Evolutionary conservation across 2,888 invertebrate genomes (phyloP).

Genomic region (Cantharis rustica): DNA sequence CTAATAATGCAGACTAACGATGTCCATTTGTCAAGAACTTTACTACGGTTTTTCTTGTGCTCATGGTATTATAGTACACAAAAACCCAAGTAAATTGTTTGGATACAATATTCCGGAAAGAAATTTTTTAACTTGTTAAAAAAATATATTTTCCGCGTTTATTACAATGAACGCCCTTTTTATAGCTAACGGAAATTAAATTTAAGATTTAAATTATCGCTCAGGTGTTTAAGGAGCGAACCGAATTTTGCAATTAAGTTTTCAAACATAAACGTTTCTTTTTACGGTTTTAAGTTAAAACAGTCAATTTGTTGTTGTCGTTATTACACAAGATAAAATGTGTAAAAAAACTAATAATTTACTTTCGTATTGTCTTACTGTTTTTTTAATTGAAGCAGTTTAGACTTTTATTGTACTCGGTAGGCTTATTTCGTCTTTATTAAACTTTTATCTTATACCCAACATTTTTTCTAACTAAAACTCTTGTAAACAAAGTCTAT

Average conservation of each 20-base stretch:
- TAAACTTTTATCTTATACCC: not conserved
- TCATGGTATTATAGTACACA: conserved; percentile 16
- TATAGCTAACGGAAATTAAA: conserved; percentile 30
- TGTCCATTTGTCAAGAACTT: conserved; percentile 42
- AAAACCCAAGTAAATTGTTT: conserved; percentile 10
- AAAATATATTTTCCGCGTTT: conserved; percentile 15
- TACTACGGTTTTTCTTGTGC: conserved; percentile 32
- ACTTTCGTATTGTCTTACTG: not conserved
- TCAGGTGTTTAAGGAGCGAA: not conserved
- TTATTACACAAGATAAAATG: not conserved
- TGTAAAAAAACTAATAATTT: not conserved
- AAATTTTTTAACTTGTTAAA: conserved; percentile 15
- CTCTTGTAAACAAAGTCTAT: not conserved
- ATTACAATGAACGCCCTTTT: conserved; percentile 16
- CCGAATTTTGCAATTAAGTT: not conserved
- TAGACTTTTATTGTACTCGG: not conserved
- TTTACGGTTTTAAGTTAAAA: not conserved
- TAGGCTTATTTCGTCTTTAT: not conserved
- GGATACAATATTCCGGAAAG: conserved; percentile 12
- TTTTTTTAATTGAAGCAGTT: not conserved
- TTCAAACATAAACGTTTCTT: not conserved
- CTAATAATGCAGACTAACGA: conserved; percentile 42
- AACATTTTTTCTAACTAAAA: not conserved
- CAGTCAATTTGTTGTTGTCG: not conserved
- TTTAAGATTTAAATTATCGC: conserved; percentile 5